phyloP scores from a whole-genome alignment of 2,888 invertebrate genomes.

The Dryococelus australis region DNA sequence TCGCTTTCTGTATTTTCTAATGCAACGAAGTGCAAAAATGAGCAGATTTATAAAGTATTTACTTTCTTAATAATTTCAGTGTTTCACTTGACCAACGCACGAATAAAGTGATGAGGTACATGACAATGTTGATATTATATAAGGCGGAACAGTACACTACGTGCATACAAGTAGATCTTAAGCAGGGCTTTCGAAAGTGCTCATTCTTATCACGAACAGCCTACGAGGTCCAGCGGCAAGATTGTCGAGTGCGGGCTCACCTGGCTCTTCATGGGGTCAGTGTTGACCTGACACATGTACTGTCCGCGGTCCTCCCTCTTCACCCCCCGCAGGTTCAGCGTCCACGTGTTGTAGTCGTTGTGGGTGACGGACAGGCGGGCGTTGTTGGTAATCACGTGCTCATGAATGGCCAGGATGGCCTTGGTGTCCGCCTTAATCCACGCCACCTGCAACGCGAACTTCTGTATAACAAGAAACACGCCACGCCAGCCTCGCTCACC shows the following conservation, averaged over 20 bases:
- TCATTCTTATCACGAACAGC: too few relatives aligned
- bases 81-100: too few relatives aligned
- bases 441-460: slow-evolving; percentile 72
- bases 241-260: slow-evolving; percentile 61
- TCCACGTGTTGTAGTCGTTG: slow-evolving; percentile 94
- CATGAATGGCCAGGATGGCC: slow-evolving; percentile 91
- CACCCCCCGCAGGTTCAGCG: slow-evolving; percentile 84
- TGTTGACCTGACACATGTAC: slow-evolving; percentile 96
- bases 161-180: too few relatives aligned
- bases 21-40: too few relatives aligned
- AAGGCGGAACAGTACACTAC: too few relatives aligned
- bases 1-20: too few relatives aligned
- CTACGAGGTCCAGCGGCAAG: too few relatives aligned
- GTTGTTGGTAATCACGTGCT: slow-evolving; percentile 93
- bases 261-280: slow-evolving; percentile 94
- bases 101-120: too few relatives aligned
- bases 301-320: slow-evolving; percentile 86
- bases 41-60: too few relatives aligned
- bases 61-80: too few relatives aligned
- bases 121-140: too few relatives aligned
- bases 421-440: slow-evolving; percentile 96
- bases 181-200: too few relatives aligned
- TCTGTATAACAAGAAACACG: neutral
- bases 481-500: neutral
- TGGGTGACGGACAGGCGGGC: slow-evolving; percentile 87